Evolutionary conservation across 2,113 vertebrate species (phyloP).

Genomic region (Limnothrissa miodon): DNA sequence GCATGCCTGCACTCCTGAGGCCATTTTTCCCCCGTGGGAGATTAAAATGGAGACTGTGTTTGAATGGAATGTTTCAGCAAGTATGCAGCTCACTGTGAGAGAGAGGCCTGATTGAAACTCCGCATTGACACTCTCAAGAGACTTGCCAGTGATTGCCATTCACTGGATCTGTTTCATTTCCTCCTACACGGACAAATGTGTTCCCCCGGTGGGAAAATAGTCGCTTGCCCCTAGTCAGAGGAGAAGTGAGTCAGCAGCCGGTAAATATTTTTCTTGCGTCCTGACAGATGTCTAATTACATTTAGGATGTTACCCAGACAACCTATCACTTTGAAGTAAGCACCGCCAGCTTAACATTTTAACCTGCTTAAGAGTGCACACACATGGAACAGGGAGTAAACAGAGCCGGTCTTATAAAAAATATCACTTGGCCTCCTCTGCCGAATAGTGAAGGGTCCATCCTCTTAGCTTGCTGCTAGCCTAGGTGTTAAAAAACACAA

Average conservation of each 20-base stretch:
- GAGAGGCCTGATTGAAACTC: background rate
- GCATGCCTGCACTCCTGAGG: background rate
- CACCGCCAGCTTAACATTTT: background rate
- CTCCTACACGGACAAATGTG: background rate
- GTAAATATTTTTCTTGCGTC: conserved; percentile 4
- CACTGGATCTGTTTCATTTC: background rate
- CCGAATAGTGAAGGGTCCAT: background rate
- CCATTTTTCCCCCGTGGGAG: background rate
- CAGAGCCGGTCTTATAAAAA: background rate
- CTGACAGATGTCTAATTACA: background rate
- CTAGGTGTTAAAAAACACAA: background rate
- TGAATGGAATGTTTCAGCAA: conserved; percentile 18
- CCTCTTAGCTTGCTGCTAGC: background rate
- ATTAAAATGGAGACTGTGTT: conserved; percentile 13
- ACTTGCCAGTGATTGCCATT: background rate
- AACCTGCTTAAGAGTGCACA: conserved; percentile 9
- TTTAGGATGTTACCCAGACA: conserved; percentile 6
- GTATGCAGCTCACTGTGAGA: background rate
- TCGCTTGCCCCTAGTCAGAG: background rate
- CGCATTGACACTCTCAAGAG: background rate
- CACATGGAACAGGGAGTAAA: background rate
- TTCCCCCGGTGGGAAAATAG: background rate
- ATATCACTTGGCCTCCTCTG: background rate
- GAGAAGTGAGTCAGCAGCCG: background rate
- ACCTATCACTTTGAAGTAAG: background rate